Evolutionary conservation across 2,797 vertebrate genomes (phyloP).

Genomic region (Glyptemys insculpta): DNA sequence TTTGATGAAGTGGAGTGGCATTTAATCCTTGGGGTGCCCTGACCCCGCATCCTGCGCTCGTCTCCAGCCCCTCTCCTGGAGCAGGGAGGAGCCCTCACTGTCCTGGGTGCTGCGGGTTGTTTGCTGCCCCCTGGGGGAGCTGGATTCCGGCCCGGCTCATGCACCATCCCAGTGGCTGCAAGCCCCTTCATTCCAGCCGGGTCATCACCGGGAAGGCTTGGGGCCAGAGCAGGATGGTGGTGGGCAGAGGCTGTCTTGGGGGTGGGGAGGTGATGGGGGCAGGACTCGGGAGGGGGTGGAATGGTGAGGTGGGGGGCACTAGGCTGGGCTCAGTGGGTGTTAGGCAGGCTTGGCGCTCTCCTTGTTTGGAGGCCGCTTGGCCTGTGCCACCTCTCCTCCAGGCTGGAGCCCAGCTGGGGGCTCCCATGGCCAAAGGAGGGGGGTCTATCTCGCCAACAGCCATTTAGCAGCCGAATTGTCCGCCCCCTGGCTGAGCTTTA

Average conservation of each 20-base stretch:
- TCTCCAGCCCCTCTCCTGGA: neutral
- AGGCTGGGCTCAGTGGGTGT: neutral
- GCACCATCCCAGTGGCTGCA: too few relatives aligned
- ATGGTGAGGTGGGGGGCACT: neutral
- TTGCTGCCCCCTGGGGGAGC: neutral
- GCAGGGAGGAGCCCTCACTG: neutral
- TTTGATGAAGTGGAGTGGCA: neutral
- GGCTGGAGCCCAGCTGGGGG: neutral
- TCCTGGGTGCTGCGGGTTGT: neutral
- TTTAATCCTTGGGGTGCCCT: neutral
- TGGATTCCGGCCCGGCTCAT: neutral
- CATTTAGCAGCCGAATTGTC: neutral
- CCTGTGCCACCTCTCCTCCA: neutral
- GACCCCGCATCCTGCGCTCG: neutral
- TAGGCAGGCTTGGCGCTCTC: neutral
- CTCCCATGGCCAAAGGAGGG: neutral
- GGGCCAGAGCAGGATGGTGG: neutral
- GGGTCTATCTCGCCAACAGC: neutral
- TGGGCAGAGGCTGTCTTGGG: neutral
- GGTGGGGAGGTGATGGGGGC: neutral
- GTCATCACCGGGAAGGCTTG: neutral
- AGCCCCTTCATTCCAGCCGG: neutral
- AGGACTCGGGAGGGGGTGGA: neutral
- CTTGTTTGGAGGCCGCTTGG: neutral
- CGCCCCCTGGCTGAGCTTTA: too few relatives aligned